These are phyloP conservation scores for Pyrgilauda ruficollis DNA, from an alignment of 2,113 vertebrate species.

Conservation along the genomic window DNA sequence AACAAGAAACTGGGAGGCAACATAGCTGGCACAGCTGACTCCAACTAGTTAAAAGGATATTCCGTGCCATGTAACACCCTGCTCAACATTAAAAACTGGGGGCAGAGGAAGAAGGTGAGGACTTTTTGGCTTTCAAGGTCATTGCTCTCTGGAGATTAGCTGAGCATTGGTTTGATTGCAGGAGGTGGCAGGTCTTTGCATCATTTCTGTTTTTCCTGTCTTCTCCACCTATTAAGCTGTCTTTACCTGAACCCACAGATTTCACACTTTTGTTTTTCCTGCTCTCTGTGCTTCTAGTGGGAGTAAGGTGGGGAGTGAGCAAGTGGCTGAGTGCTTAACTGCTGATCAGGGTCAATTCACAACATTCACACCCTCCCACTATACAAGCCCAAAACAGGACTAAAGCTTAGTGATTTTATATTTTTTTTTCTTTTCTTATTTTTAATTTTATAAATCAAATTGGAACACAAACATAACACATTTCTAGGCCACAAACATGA, in stretches of 20 bases:
- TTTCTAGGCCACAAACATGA: background rate
- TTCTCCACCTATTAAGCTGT: background rate
- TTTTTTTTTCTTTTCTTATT: background rate
- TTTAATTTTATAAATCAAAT: background rate
- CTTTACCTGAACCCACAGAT: background rate
- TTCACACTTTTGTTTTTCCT: background rate
- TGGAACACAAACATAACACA: background rate
- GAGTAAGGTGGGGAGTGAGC: background rate
- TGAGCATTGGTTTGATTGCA: background rate
- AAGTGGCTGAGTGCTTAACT: background rate
- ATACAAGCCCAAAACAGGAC: background rate
- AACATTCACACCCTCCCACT: background rate
- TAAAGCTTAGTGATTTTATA: background rate
- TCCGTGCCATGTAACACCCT: background rate
- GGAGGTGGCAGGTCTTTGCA: background rate
- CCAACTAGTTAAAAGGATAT: background rate
- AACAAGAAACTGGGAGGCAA: background rate
- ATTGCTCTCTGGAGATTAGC: background rate
- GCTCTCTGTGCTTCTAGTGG: background rate
- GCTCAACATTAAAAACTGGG: background rate
- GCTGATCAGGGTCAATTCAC: background rate
- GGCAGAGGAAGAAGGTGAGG: background rate
- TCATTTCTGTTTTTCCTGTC: background rate
- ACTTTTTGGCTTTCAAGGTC: background rate
- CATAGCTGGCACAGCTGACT: background rate